Conservation (phyloP, 1,140 invertebrate species). For the Scaptomyza montana region DNA sequence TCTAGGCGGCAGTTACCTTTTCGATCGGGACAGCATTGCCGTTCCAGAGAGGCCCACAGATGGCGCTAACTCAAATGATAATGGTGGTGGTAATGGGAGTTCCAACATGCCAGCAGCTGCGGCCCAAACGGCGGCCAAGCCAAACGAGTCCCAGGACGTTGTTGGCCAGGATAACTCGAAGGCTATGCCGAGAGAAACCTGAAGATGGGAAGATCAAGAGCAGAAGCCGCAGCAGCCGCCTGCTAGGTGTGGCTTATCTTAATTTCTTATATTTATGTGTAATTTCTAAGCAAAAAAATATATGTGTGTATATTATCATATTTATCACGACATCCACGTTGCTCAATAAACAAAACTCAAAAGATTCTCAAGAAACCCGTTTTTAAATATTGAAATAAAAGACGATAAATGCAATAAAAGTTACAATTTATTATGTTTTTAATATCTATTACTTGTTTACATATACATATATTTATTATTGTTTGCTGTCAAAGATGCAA, state of each 20-base stretch:
- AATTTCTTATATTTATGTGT: constrained; percentile 70
- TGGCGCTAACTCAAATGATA: constrained; percentile 49
- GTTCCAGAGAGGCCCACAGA: constrained; percentile 58
- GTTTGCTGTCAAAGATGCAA: constrained; percentile 26
- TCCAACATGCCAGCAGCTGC: constrained; percentile 63
- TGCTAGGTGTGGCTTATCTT: constrained; percentile 60
- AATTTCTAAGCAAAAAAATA: constrained; percentile 61
- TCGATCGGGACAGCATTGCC: constrained; percentile 73
- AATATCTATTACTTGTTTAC: constrained; percentile 6
- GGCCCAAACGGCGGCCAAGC: constrained; percentile 58
- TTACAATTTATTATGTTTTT: constrained; percentile 51
- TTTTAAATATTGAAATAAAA: background rate
- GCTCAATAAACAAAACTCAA: constrained; percentile 74
- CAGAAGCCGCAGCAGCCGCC: constrained; percentile 26
- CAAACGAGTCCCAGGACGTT: constrained; percentile 24
- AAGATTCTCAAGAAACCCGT: constrained; percentile 46
- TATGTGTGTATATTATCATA: constrained; percentile 36
- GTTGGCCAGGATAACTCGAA: constrained; percentile 27
- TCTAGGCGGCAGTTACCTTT: constrained; percentile 82
- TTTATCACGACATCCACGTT: constrained; percentile 52
- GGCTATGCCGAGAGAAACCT: no score
- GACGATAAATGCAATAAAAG: background rate
- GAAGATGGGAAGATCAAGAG: background rate
- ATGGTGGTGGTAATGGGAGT: constrained; percentile 49
- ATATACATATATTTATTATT: constrained; percentile 15